A percentile compares a stretch with the other conserved stretches of the same genome.
Evolutionary conservation across 1,140 invertebrate genomes (phyloP).

Genomic region (Musca vetustissima): DNA sequence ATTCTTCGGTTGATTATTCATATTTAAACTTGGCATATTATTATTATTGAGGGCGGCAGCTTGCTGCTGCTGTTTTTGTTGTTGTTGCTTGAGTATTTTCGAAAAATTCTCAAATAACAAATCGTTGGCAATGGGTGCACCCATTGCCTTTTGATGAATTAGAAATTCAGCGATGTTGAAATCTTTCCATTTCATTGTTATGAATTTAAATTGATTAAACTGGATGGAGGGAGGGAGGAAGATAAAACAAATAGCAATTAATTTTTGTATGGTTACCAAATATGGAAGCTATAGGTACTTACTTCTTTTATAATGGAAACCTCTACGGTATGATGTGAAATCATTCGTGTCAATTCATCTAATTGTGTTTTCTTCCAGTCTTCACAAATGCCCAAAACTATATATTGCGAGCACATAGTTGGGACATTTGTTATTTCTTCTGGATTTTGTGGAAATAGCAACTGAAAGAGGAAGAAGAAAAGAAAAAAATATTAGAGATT

Average conservation of each 20-base stretch:
- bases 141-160: conserved; percentile 47
- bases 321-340: conserved; percentile 40
- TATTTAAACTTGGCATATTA: not conserved
- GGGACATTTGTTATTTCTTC: conserved; percentile 42
- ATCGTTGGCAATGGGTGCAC: conserved; percentile 40
- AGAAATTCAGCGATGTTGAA: conserved; percentile 45
- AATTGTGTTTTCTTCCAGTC: conserved; percentile 44
- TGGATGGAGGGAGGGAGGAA: not conserved
- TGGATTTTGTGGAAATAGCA: conserved; percentile 46
- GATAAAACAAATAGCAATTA: conserved; percentile 4
- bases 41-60: conserved; percentile 30
- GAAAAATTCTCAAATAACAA: conserved; percentile 47
- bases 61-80: conserved; percentile 37
- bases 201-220: conserved; percentile 47
- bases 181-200: conserved; percentile 47
- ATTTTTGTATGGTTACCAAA: not conserved
- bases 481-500: too few relatives aligned
- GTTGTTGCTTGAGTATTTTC: conserved; percentile 31
- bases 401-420: conserved; percentile 42
- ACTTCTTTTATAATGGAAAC: conserved; percentile 35
- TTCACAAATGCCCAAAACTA: conserved; percentile 46
- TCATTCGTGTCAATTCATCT: conserved; percentile 34
- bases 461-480: conserved; percentile 30
- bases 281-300: conserved; percentile 8
- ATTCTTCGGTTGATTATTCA: conserved; percentile 22